Base-by-base conservation (phyloP, 2,888 invertebrate genomes). In the Scaptomyza caliginosa region DNA sequence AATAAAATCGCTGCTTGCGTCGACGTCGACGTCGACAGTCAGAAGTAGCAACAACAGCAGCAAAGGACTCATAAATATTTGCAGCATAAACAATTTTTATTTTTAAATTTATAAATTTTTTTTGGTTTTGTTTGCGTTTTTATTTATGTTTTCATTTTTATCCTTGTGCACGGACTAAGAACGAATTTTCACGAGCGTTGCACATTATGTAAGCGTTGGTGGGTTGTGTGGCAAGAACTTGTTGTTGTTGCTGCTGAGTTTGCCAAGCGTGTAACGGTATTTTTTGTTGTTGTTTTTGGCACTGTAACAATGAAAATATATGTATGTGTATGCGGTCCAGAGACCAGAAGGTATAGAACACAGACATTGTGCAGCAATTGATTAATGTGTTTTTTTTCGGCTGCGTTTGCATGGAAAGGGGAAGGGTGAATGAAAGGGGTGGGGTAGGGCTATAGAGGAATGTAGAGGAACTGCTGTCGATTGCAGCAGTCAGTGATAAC, bases 141-240 rank as follows among this genome's bases (percentile, higher is more conserved):
- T 38, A 32, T 57, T 58, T 32, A 42, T 49, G 50, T 43, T 71
- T 50, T 19, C 24, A 24, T 54, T 52, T 57, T 63, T 39, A 43
- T 76, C 38, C 52, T 56, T 65, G 64, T 55, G 55, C 64, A 56
- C 40, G 65, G 51, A 71, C 74, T 71, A 79, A 81, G 87, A 82
- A 84, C 68, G 82, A 86, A 77, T 86, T 81, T 86, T 81, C 74
- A 86, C 87, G 77, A 87, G 85, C 77, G 67, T 57, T 86, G 87
- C 80, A 81, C 80, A 86, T 77, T 77, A 73, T 79, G 77, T 81
- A 66, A 63, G 62, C n/a, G 30, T 11, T 30, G n/a, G 2, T n/a
- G 0, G 46, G 34, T 32, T 45, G 16, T 8, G 24, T 13, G n/a
- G n/a, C 1, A 32, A 6, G 32, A 48, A 32, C 21, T 46, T 60